Evolutionary conservation across 2,888 invertebrate species (phyloP).

Genomic region (Chaetogeoica ovagalla): DNA sequence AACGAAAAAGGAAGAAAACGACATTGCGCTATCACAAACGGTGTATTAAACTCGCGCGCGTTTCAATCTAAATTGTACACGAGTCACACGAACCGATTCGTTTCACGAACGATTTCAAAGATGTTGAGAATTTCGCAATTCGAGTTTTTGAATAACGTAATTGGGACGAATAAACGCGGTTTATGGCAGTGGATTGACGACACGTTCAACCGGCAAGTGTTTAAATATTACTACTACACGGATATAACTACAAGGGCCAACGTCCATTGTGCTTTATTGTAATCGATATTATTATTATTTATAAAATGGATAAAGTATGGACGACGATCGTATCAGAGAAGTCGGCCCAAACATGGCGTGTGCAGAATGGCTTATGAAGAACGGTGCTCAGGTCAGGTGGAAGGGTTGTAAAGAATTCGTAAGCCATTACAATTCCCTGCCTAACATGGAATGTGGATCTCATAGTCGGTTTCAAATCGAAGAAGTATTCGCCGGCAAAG

Average conservation of each 20-base stretch:
- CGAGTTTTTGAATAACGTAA: neutral
- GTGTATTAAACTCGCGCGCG: too few relatives aligned
- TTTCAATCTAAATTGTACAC: too few relatives aligned
- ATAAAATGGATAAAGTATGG: slow-evolving; percentile 62
- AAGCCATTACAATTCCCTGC: slow-evolving; percentile 64
- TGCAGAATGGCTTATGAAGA: slow-evolving; percentile 92
- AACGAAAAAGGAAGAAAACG: too few relatives aligned
- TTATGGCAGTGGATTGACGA: slow-evolving; percentile 48
- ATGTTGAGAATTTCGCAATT: slow-evolving; percentile 8
- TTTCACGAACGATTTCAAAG: neutral
- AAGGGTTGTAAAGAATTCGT: slow-evolving; percentile 61
- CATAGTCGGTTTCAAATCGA: slow-evolving; percentile 62
- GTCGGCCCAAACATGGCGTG: slow-evolving; percentile 88
- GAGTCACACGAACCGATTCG: too few relatives aligned
- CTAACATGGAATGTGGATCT: slow-evolving; percentile 60
- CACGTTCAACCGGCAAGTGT: slow-evolving; percentile 40
- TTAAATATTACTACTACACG: neutral
- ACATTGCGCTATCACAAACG: too few relatives aligned
- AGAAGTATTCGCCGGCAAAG: slow-evolving; percentile 76
- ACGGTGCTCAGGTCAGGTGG: slow-evolving; percentile 84
- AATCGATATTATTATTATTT: neutral
- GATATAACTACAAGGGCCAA: neutral
- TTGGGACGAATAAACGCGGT: neutral
- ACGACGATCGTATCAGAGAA: slow-evolving; percentile 67
- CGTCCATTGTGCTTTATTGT: neutral